These are phyloP conservation scores for Agrochola lychnidis DNA, from an alignment of 2,888 invertebrate species.

Conservation along the genomic window DNA sequence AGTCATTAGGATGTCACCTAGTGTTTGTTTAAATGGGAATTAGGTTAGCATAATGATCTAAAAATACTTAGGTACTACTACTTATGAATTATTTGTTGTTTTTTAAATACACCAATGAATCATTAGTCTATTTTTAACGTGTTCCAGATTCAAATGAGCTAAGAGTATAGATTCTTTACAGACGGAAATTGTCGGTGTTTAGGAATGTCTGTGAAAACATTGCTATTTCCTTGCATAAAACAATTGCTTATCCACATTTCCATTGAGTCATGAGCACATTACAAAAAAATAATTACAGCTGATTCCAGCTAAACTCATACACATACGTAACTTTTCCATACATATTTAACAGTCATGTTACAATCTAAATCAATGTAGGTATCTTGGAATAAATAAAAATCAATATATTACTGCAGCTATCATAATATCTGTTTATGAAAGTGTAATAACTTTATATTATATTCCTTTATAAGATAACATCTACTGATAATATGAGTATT, in stretches of 20 bases:
- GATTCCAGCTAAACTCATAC: not conserved
- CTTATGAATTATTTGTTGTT: not conserved
- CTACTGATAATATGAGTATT: conserved; percentile 20
- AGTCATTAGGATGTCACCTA: not conserved
- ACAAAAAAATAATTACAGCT: not conserved
- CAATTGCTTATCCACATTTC: not conserved
- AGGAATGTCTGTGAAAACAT: not conserved
- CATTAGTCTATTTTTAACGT: not conserved
- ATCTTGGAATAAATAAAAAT: conserved; percentile 18
- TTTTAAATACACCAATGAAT: too few species aligned
- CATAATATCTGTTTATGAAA: conserved; percentile 19
- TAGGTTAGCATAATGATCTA: not conserved
- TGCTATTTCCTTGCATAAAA: not conserved
- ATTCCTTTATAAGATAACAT: conserved; percentile 18
- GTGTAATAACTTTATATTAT: not conserved
- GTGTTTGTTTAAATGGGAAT: not conserved
- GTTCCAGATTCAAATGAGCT: not conserved
- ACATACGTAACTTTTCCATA: not conserved
- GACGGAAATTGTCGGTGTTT: not conserved
- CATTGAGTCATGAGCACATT: not conserved
- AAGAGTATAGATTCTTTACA: not conserved
- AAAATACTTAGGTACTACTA: not conserved
- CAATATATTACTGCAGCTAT: conserved; percentile 15
- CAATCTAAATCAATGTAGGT: not conserved
- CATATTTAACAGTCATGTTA: not conserved